phyloP scores from a whole-genome alignment of 2,113 vertebrate species.

The Galemys pyrenaicus region DNA sequence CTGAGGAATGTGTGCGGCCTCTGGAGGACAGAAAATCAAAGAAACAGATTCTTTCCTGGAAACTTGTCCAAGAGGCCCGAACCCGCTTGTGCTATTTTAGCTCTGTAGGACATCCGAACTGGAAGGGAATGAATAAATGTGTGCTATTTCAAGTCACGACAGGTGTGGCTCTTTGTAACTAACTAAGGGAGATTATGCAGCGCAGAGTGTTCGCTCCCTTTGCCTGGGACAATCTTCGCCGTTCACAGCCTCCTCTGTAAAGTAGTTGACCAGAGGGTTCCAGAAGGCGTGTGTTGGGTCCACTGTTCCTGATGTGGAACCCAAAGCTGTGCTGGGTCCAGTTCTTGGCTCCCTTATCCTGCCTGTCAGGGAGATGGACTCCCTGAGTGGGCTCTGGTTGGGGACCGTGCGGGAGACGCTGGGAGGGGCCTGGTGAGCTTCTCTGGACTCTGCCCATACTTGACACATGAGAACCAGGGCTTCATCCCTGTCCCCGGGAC shows the following conservation, averaged over 20 bases:
- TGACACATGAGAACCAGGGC: background rate
- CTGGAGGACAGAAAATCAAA: too few relatives aligned
- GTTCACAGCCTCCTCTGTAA: background rate
- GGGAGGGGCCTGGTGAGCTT: background rate
- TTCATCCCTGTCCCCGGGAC: background rate
- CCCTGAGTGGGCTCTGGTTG: background rate
- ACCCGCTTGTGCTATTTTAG: background rate
- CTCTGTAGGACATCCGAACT: background rate
- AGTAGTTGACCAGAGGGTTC: background rate
- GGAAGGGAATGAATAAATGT: background rate
- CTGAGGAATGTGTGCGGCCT: background rate
- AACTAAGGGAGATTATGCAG: background rate
- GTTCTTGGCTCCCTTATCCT: background rate
- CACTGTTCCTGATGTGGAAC: background rate
- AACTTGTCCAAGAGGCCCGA: background rate
- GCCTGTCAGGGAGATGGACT: background rate
- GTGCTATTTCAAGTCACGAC: background rate
- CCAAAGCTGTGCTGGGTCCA: background rate
- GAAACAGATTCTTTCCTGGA: background rate
- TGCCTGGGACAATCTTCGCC: background rate
- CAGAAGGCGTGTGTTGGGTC: background rate
- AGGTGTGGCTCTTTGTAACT: background rate
- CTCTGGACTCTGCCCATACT: background rate
- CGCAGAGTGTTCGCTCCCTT: background rate
- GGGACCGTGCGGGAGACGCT: background rate